Base-by-base conservation (phyloP, 2,888 invertebrate species). In the Apeira syringaria region DNA sequence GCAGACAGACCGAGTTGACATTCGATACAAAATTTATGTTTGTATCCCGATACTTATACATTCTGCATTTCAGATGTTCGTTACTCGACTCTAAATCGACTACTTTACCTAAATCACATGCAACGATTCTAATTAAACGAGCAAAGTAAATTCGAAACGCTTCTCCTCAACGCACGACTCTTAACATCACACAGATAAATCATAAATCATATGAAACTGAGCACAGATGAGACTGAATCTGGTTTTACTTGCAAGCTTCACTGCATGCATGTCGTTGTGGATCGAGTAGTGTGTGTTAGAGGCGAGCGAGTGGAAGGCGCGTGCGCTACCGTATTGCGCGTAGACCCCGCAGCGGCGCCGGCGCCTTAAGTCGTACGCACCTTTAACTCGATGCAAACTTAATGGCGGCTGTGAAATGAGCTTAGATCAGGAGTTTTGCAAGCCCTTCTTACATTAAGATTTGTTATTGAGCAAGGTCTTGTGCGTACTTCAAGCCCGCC, bases 81-180 rank as follows among this genome's bases (percentile, higher is more conserved):
- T 79, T 15, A 86, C 86, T 83, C 72, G 77, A 86, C 83, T 83
- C 83, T 76, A 59, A 69, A 74, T 74, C 73, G 72, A 80, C 81
- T 76, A 83, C 81, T 78, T 73, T 82, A 86, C 84, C 76, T 74
- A 67, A 79, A 78, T 83, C 86, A 88, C 87, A 86, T 83, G 59
- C 69, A 77, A 75, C 80, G 68, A 72, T 67, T 75, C 64, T 67
- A 63, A 68, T 70, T 72, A 63, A 80, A 73, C 81, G 77, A 82
- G 77, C 81, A 81, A 85, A 83, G 88, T 89, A 89, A 89, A 89
- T 89, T 89, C 88, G 87, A 88, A 87, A 89, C 88, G 88, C 88
- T 88, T 88, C 88, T 88, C 88, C 85, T 86, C 88, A 88, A 89
- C 85, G 88, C 88, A 89, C 88, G 88, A 89, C 88, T 88, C 88